Conservation (phyloP, 2,113 vertebrate genomes). For the pig (Sus scrofa) region T2T-Sscrofa CM000821.6:75273001-75273500, state of each 20-base stretch:
- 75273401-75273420: too few relatives aligned
- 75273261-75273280: background rate
- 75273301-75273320: background rate
- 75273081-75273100: background rate
- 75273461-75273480: too few relatives aligned
- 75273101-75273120: background rate
- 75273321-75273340: background rate
- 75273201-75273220: background rate
- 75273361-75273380: background rate
- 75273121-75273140: background rate
- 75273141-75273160: background rate
- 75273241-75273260: background rate
- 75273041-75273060: background rate
- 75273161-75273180: slow-evolving; percentile 21
- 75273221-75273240: background rate
- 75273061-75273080: background rate
- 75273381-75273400: background rate
- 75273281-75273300: background rate
- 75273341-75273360: slow-evolving; percentile 10
- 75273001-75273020: background rate
- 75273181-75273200: background rate
- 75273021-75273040: background rate
- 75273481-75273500: too few relatives aligned
- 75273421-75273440: too few relatives aligned
- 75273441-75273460: too few relatives aligned